Percentiles rank a stretch among this genome's conserved stretches.
Evolutionary conservation across 1,140 invertebrate genomes (phyloP).

Genomic region (Drosophila takahashii): DNA sequence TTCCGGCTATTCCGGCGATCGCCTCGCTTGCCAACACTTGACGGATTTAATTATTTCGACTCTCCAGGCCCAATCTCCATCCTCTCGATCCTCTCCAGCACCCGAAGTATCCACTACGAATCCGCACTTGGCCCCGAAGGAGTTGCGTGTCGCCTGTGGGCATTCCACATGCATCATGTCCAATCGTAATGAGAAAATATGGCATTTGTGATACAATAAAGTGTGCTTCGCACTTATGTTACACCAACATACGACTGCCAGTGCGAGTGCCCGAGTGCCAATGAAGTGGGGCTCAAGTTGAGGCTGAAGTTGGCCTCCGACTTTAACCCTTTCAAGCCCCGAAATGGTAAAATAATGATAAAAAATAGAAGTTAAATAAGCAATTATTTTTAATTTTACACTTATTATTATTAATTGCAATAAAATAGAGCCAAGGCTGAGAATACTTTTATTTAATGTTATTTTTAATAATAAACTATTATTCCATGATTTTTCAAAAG

Average conservation of each 20-base stretch:
- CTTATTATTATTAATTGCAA: background rate
- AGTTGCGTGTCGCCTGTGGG: slow-evolving; percentile 69
- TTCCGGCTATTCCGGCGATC: slow-evolving; percentile 5
- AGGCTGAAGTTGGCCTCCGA: slow-evolving; percentile 20
- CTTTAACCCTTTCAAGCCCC: slow-evolving; percentile 19
- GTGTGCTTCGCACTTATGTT: slow-evolving; percentile 85
- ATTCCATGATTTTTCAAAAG: too few relatives aligned
- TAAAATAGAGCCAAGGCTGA: too few relatives aligned
- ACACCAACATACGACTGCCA: slow-evolving; percentile 60
- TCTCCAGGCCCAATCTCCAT: slow-evolving; percentile 15
- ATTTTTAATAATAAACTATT: too few relatives aligned
- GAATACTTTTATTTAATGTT: too few relatives aligned
- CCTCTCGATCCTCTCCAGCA: slow-evolving; percentile 1
- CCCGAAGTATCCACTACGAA: slow-evolving; percentile 33
- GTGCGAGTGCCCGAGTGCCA: slow-evolving; percentile 40
- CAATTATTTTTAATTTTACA: too few relatives aligned
- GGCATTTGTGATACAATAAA: slow-evolving; percentile 85
- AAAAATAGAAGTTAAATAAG: background rate
- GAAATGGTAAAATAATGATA: background rate
- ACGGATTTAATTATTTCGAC: slow-evolving; percentile 85
- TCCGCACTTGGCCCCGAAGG: slow-evolving; percentile 42
- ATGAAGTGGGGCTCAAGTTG: slow-evolving; percentile 48
- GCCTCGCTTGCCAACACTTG: slow-evolving; percentile 80
- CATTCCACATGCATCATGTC: slow-evolving; percentile 85
- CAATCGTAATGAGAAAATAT: slow-evolving; percentile 85